A percentile compares a stretch with the other conserved stretches of the same genome.
Evolutionary conservation across 2,797 vertebrate species (phyloP).

Genomic region (Neomorphus geoffroyi): DNA sequence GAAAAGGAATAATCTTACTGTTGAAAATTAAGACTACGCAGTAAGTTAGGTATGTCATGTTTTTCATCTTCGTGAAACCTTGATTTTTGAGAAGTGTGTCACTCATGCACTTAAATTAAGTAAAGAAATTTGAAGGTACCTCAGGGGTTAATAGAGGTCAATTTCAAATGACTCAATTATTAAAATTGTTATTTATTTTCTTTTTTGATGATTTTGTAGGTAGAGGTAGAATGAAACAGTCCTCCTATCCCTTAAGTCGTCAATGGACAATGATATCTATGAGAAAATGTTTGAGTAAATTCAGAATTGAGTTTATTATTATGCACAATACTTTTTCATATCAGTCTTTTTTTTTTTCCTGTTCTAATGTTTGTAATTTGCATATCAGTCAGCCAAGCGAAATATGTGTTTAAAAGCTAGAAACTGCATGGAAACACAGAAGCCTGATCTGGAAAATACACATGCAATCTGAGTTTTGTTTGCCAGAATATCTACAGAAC

Average conservation of each 20-base stretch:
- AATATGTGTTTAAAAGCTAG: neutral
- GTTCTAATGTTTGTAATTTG: slow-evolving; percentile 3
- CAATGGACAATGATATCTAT: neutral
- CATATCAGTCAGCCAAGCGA: neutral
- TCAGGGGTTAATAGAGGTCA: neutral
- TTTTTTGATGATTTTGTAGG: neutral
- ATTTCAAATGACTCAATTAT: neutral
- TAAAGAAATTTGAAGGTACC: slow-evolving; percentile 11
- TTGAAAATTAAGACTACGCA: neutral
- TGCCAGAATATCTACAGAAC: neutral
- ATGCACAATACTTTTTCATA: neutral
- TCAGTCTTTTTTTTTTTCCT: neutral
- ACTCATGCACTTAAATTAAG: neutral
- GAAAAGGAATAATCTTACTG: neutral
- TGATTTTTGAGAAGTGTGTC: neutral
- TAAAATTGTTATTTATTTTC: neutral
- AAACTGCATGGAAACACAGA: neutral
- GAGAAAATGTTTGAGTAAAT: neutral
- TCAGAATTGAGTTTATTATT: slow-evolving; percentile 10
- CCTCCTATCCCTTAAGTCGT: neutral
- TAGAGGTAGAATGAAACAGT: neutral
- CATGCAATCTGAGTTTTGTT: neutral
- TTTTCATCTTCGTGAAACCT: neutral
- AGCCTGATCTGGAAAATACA: neutral
- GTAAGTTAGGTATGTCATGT: neutral